Percentiles rank a stretch among this genome's conserved stretches.
Evolutionary conservation across 2,113 vertebrate species (phyloP).

Genomic region (Camelus dromedarius): DNA sequence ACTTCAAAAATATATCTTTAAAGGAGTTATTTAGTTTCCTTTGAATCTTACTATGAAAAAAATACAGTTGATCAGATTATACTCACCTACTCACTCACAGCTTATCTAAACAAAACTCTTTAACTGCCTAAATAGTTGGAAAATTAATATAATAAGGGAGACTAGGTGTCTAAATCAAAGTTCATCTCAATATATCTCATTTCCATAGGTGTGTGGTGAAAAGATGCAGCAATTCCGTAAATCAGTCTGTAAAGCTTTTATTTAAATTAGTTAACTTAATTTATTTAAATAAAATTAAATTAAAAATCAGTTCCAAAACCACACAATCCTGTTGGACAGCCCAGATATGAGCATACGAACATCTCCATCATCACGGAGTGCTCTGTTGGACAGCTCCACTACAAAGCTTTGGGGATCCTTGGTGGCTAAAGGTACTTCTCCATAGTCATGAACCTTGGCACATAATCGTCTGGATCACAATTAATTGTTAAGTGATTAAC

Average conservation of each 20-base stretch:
- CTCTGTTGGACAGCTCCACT: not conserved
- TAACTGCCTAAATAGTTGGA: not conserved
- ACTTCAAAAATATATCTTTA: slow-evolving; percentile 1
- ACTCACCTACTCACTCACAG: not conserved
- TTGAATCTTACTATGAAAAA: slow-evolving; percentile 40
- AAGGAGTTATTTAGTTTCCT: not conserved
- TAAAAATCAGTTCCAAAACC: not conserved
- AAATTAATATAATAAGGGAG: not conserved
- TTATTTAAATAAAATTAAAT: not conserved
- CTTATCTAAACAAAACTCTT: not conserved
- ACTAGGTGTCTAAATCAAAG: not conserved
- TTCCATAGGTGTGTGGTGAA: not conserved
- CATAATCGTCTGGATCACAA: not conserved
- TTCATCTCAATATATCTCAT: not conserved
- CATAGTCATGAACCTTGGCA: not conserved
- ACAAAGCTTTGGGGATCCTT: not conserved
- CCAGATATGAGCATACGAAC: not conserved
- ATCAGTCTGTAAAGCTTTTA: not conserved
- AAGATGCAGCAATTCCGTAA: not conserved
- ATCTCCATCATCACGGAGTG: not conserved
- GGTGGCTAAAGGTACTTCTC: not conserved
- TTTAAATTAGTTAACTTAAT: not conserved
- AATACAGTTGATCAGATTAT: not conserved
- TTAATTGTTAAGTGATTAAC: not conserved
- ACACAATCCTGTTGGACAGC: not conserved